Conservation (phyloP, 2,113 vertebrate species). For the Anser cygnoides region DNA sequence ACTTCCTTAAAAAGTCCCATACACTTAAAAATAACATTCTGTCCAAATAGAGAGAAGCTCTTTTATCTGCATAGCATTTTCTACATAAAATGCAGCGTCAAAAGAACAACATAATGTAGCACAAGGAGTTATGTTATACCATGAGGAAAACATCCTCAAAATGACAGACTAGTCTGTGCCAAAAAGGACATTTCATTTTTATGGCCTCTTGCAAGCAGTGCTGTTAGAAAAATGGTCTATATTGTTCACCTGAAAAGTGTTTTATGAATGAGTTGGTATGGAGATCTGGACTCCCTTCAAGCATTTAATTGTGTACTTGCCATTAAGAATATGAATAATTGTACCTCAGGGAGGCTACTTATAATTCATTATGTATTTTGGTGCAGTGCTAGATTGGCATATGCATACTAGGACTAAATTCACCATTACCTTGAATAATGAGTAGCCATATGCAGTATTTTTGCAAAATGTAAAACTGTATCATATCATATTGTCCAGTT, state of each 20-base stretch:
- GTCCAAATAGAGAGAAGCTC: background rate
- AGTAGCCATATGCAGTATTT: background rate
- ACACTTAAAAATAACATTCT: background rate
- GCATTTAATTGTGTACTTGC: background rate
- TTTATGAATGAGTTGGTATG: background rate
- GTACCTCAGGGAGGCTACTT: background rate
- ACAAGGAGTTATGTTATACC: background rate
- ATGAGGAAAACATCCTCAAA: background rate
- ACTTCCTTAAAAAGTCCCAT: background rate
- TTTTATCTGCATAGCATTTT: background rate
- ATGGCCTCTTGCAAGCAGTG: background rate
- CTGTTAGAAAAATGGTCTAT: background rate
- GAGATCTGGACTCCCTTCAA: background rate
- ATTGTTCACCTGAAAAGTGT: background rate
- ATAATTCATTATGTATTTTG: background rate
- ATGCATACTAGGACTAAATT: background rate
- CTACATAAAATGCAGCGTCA: background rate
- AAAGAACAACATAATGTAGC: background rate
- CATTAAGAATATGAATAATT: background rate
- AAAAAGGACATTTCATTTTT: background rate
- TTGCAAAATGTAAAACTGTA: background rate
- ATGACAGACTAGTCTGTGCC: background rate
- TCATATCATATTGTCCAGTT: background rate
- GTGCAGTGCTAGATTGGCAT: background rate
- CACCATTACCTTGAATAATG: background rate